Evolutionary conservation across 2,113 vertebrate species (phyloP), one percentile per base, ranked within the genome.

Genomic region (Kryptolebias marmoratus): DNA sequence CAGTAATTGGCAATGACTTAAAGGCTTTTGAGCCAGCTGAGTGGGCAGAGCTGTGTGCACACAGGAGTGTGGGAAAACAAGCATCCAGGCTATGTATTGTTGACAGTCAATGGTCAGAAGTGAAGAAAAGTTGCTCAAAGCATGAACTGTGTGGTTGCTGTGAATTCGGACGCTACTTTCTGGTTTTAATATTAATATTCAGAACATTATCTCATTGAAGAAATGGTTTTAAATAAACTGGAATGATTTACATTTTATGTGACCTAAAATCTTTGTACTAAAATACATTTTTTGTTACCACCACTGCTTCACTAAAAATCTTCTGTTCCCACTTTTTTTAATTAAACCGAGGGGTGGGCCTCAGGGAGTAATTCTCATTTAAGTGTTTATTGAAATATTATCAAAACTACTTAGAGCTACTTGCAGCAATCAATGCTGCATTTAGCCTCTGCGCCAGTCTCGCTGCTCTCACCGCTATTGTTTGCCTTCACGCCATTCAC

Each of bases 371-470:
- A 14, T 44, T 71, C 88, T 91, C 80, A 89, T 91, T 91, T 90
- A 81, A 90, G 87, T 90, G 87, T 92, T 91, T 88, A 91, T 90
- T 91, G 88, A 91, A 89, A 88, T 84, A 86, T 89, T 89, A 90
- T 92, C 91, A 90, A 89, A 92, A 85, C 80, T 74, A 85, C 88
- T 89, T 86, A 77, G 86, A 88, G 88, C 69, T 71, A 84, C 83
- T 84, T 73, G 7, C 28, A 2, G 83, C 86, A 88, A 88, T 91
- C 90, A 88, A 87, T 91, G 87, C 56, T 73, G 77, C 68, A 81
- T 87, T 83, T 85, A 85, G 84, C 75, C 78, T 77, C 65, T 1
- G 67, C 49, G 79, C 79, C 66, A 83, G 68, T 45, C 82, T 74
- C 84, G 32, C 12, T 2, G 36, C 78, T 68, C 81, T 52, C 58